Evolutionary conservation across 1,140 invertebrate genomes (phyloP), one percentile per base, ranked within the genome.

Genomic region (Bilobella aurantiaca): DNA sequence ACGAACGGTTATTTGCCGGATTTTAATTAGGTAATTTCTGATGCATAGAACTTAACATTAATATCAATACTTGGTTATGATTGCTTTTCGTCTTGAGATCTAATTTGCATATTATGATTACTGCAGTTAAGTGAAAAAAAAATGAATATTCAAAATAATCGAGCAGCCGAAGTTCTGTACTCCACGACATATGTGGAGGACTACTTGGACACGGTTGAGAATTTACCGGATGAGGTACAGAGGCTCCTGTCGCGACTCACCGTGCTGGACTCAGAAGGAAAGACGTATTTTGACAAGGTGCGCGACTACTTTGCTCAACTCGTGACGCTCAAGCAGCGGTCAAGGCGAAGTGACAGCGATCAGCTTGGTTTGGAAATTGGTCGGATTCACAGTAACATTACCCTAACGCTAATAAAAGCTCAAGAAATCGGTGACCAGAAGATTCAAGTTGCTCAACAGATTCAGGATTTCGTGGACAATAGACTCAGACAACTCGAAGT

Each of bases 401-500:
- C 93, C 70, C 82, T 89, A 74, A 83, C 86, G 49, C 76, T 96
- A 1, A 92, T 96, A 53, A 84, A 86, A 37, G 87, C 91, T 14
- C 91, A 96, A 77, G 93, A 96, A 79, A 85, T 95, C 61, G 93
- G 93, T 3, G 94, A 97, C 80, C 91, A 95, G 74, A 96, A 96
- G 77, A 80, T 97, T 64, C 88, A 90, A 74, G 83, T 94, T 66
- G 84, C 93, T 2, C 88, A 93, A 75, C 81, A 86, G 58, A 84
- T 96, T 63, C 86, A 89, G 75, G 93, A 96, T 77, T 83, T 91
- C 25, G 93, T 96, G 75, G 93, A 96, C 75, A 89, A 90, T 73
- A 93, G 93, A 79, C 84, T 88, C n/a, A 81, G 91, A 30, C 87
- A 91, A 71, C 79, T 97, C 53, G 93, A 96, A 76, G 81, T 86